Conservation (phyloP, 2,797 vertebrate genomes). For the Enteromius argenteus region DNA sequence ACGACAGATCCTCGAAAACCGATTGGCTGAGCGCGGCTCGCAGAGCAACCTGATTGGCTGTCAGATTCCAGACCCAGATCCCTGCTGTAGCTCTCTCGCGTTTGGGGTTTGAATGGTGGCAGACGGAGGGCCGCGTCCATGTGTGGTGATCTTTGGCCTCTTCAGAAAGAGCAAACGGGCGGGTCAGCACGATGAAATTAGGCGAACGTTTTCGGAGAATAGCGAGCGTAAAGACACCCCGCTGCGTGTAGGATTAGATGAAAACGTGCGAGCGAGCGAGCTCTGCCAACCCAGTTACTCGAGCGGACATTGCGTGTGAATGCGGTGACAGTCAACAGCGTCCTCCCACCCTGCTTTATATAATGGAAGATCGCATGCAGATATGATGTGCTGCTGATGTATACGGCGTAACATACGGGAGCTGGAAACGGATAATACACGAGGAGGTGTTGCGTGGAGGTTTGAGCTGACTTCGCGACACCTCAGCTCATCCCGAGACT, state of each 20-base stretch:
- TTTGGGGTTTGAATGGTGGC: slow-evolving; percentile 58
- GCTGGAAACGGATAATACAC: slow-evolving; percentile 25
- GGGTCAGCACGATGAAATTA: slow-evolving; percentile 70
- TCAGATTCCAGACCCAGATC: slow-evolving; percentile 55
- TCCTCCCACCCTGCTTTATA: slow-evolving; percentile 49
- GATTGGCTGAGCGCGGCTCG: slow-evolving; percentile 69
- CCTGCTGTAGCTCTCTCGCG: slow-evolving; percentile 61
- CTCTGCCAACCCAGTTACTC: slow-evolving; percentile 62
- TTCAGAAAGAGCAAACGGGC: background rate
- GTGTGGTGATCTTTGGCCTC: slow-evolving; percentile 56
- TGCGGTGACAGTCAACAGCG: slow-evolving; percentile 67
- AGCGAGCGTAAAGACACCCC: slow-evolving; percentile 55
- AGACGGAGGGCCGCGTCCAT: slow-evolving; percentile 57
- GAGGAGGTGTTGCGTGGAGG: slow-evolving; percentile 2
- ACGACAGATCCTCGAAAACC: slow-evolving; percentile 26
- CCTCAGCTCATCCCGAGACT: slow-evolving; percentile 4
- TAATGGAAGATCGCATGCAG: slow-evolving; percentile 43
- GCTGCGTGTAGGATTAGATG: slow-evolving; percentile 56
- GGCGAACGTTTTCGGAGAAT: slow-evolving; percentile 59
- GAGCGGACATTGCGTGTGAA: slow-evolving; percentile 68
- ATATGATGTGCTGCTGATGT: slow-evolving; percentile 33
- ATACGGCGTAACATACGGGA: background rate
- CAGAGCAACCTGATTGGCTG: slow-evolving; percentile 71
- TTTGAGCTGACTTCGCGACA: slow-evolving; percentile 4
- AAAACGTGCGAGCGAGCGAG: background rate